Evolutionary conservation across 2,888 invertebrate species (phyloP), one percentile per base, ranked within the genome.

Genomic region (Lycophotia porphyrea): DNA sequence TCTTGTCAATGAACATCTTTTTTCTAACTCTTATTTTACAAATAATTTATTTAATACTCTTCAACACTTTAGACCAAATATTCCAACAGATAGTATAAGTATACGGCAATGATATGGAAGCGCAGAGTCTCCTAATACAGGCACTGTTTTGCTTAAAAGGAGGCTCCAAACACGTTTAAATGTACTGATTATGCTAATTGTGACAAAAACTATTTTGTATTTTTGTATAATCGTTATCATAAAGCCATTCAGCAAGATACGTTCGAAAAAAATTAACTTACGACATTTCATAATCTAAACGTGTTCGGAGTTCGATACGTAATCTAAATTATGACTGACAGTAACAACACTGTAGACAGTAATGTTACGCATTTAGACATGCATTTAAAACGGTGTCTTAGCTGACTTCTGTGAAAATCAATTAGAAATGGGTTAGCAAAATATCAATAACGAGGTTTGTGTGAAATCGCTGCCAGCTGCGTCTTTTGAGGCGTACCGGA

Each of bases 251-350:
- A 2, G 39, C n/a, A 15, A 75, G 36, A 55, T 18, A 36, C 39
- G 58, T 71, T 71, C 13, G 44, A 63, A 80, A 82, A 84, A 85
- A 71, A 47, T 2, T 65, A 3, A 66, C 73, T 82, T 85, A 82
- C 76, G 71, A 72, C 71, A 55, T 80, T 80, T 70, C 60, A 70
- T 74, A 71, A 80, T 83, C 58, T 72, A 72, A 78, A 85, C 72
- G 60, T 67, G 61, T 78, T 76, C 42, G 61, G 63, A 81, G 79
- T 74, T 73, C 55, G 78, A 86, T 85, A 80, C 49, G 64, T 75
- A 72, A 82, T 85, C 84, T 76, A 74, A 74, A 84, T 84, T 78
- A 84, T 82, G 69, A 85, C 74, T 66, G 85, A 84, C 78, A 84
- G 73, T 84, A 67, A 84, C 71, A 31, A 72, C 76, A 67, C 69